A percentile compares a stretch with the other conserved stretches of the same genome.
phyloP scores from a whole-genome alignment of 2,113 vertebrate genomes.

The cattle (Bos taurus) region DNA sequence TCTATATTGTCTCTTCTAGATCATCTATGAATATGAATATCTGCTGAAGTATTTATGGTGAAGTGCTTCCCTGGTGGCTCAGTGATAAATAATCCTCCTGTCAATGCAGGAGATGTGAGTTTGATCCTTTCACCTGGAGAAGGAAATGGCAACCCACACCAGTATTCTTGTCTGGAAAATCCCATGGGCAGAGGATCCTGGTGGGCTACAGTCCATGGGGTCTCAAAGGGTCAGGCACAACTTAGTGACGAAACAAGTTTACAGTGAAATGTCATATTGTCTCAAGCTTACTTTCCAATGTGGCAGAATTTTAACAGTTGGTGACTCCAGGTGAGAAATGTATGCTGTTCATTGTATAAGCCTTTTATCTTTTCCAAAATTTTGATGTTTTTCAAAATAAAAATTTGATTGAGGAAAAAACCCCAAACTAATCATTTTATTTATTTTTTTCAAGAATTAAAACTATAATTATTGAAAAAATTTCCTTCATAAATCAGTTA shows the following conservation, averaged over 20 bases:
- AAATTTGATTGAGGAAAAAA: not conserved
- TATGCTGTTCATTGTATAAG: not conserved
- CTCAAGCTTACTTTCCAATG: not conserved
- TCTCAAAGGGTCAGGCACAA: not conserved
- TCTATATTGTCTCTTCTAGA: not conserved
- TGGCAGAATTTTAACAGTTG: not conserved
- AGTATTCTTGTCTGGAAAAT: not conserved
- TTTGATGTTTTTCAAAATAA: not conserved
- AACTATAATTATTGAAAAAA: not conserved
- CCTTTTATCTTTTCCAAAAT: not conserved
- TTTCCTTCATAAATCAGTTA: not conserved
- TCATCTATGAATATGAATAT: not conserved
- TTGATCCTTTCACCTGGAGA: not conserved
- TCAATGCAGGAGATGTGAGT: not conserved
- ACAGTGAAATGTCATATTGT: not conserved
- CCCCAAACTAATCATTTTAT: not conserved
- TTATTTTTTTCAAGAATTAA: not conserved
- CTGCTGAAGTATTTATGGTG: not conserved
- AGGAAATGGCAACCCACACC: not conserved
- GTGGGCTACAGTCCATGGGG: not conserved
- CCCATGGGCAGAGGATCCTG: not conserved
- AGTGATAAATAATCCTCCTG: not conserved
- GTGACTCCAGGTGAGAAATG: not conserved
- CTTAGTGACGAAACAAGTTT: not conserved
- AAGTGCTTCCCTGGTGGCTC: not conserved